Evolutionary conservation across 37 sponge, comb jelly and placozoan species (phyloP).

Genomic region (Chondrosia reniformis): DNA sequence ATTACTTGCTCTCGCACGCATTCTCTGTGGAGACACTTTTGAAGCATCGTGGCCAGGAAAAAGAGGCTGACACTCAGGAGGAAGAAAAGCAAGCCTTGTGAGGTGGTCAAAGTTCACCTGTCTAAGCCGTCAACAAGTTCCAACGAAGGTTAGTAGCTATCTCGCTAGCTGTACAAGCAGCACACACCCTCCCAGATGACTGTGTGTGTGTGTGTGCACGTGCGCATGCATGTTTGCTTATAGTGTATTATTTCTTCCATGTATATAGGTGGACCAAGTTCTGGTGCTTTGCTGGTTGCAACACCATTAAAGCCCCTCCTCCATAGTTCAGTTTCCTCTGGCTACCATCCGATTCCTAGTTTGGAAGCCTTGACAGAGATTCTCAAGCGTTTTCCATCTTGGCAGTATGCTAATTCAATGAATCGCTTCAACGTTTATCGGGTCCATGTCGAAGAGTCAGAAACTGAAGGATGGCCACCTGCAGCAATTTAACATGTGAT

Average conservation of each 20-base stretch:
- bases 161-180: not conserved
- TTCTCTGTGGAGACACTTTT: not conserved
- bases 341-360: not conserved
- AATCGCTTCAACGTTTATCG: not conserved
- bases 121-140: not conserved
- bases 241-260: not conserved
- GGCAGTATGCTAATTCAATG: not conserved
- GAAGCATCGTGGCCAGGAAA: not conserved
- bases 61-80: constrained; percentile 5
- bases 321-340: not conserved
- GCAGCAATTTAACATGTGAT: not conserved
- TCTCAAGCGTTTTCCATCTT: not conserved
- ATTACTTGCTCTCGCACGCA: not conserved
- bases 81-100: not conserved
- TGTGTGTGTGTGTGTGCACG: constrained; percentile 12
- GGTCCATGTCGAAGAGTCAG: not conserved
- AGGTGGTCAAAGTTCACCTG: not conserved
- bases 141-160: constrained; percentile 16
- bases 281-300: not conserved
- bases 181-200: not conserved
- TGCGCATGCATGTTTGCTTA: not conserved
- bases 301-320: not conserved
- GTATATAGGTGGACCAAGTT: not conserved
- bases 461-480: not conserved
- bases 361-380: not conserved